These are phyloP conservation scores for Drosophila sp. DNA, from an alignment of 1,140 invertebrate genomes.

Conservation along the genomic window DNA sequence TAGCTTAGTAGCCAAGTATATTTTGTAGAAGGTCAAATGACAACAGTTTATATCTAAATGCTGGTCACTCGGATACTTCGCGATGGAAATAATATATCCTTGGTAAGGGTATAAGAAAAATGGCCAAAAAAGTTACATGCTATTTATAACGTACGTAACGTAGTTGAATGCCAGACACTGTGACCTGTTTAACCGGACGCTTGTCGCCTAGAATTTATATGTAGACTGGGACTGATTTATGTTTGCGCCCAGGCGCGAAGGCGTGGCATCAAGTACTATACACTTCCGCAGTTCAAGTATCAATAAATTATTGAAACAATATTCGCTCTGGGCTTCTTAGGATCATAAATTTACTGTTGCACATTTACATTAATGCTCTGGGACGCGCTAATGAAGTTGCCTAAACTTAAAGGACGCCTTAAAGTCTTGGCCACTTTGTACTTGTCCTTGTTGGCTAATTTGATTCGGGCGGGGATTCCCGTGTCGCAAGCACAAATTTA, in stretches of 20 bases:
- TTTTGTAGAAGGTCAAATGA: too few species aligned
- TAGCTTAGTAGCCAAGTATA: too few species aligned
- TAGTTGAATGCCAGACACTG: conserved; percentile 19
- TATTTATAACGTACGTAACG: not conserved
- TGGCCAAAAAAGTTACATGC: not conserved
- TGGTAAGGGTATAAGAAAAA: not conserved
- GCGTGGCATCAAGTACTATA: conserved; percentile 4
- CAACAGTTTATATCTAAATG: too few species aligned
- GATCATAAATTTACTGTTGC: conserved; percentile 50
- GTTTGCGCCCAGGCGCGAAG: conserved; percentile 2
- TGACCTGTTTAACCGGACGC: conserved; percentile 60
- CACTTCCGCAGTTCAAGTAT: conserved; percentile 18
- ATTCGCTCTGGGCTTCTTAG: conserved; percentile 23
- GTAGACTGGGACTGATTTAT: conserved; percentile 56
- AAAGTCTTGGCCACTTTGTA: conserved; percentile 18
- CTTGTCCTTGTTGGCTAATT: conserved; percentile 30
- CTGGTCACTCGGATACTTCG: too few species aligned
- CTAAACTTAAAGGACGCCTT: not conserved
- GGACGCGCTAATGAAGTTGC: conserved; percentile 48
- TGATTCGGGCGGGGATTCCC: not conserved
- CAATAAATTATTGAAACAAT: conserved; percentile 72
- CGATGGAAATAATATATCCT: too few species aligned
- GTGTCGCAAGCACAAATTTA: not conserved
- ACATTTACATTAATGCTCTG: conserved; percentile 35
- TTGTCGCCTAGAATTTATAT: conserved; percentile 64